Percentiles rank a stretch among this genome's conserved stretches.
phyloP scores from a whole-genome alignment of 2,797 vertebrate genomes.

The Tauraco hartlaubi region DNA sequence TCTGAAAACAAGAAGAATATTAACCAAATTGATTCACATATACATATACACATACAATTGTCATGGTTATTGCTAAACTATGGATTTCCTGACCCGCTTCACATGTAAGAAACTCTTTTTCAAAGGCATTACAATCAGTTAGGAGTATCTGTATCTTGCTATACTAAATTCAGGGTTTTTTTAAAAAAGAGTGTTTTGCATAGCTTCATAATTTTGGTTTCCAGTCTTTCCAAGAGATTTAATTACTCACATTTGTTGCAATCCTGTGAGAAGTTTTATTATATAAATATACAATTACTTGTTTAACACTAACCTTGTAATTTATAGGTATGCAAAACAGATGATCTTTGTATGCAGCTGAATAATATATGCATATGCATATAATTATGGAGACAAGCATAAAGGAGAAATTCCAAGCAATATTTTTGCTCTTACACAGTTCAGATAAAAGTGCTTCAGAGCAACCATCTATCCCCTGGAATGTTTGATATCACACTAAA shows the following conservation, averaged over 20 bases:
- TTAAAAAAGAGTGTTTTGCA: background rate
- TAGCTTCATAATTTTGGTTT: background rate
- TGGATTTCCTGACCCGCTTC: background rate
- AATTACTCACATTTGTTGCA: background rate
- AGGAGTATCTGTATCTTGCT: background rate
- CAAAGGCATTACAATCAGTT: background rate
- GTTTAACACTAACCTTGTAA: background rate
- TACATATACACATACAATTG: no score
- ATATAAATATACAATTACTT: background rate
- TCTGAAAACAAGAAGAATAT: background rate
- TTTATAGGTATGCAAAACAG: background rate
- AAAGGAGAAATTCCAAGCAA: background rate
- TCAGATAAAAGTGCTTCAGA: background rate
- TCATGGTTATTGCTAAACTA: background rate
- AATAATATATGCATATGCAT: background rate
- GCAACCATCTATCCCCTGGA: background rate
- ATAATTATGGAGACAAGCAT: background rate
- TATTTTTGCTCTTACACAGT: background rate
- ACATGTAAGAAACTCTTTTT: background rate
- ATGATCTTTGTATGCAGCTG: background rate
- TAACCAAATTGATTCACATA: background rate
- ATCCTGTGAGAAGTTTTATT: background rate
- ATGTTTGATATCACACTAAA: background rate
- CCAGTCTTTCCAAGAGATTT: background rate
- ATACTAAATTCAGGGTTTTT: background rate